These are phyloP conservation scores for Anorthoa munda DNA, from an alignment of 2,888 invertebrate species.

Conservation along the genomic window DNA sequence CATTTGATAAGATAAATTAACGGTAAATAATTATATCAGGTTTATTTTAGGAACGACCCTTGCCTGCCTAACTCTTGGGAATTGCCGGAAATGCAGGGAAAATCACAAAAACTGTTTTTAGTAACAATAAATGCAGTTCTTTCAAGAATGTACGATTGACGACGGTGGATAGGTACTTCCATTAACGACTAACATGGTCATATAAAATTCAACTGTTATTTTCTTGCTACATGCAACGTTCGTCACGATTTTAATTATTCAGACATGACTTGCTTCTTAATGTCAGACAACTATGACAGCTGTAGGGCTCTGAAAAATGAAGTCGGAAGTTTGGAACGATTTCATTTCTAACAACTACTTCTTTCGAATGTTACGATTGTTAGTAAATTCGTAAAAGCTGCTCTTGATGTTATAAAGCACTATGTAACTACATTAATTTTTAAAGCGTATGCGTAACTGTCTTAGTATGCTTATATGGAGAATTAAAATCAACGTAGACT, in stretches of 20 bases:
- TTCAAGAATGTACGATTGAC: neutral
- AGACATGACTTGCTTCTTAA: conserved; percentile 9
- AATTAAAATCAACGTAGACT: neutral
- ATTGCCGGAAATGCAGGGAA: too few relatives aligned
- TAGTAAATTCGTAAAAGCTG: neutral
- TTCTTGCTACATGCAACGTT: conserved; percentile 29
- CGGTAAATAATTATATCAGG: neutral
- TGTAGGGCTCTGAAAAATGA: neutral
- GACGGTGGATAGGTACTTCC: neutral
- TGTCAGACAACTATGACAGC: conserved; percentile 18
- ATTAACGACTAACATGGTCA: conserved; percentile 2
- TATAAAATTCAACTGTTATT: conserved; percentile 51
- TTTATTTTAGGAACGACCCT: neutral
- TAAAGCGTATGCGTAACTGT: too few relatives aligned
- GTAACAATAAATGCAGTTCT: neutral
- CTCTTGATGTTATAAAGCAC: too few relatives aligned
- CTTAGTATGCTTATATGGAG: too few relatives aligned
- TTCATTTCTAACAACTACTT: neutral
- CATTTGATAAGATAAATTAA: neutral
- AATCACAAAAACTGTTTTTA: too few relatives aligned
- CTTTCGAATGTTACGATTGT: neutral
- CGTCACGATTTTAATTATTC: conserved; percentile 41
- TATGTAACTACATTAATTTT: too few relatives aligned
- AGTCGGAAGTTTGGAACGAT: neutral
- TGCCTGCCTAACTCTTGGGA: neutral